These are phyloP conservation scores for Habroteleia sp. DNA, from an alignment of 2,888 invertebrate genomes.

Conservation along the genomic window DNA sequence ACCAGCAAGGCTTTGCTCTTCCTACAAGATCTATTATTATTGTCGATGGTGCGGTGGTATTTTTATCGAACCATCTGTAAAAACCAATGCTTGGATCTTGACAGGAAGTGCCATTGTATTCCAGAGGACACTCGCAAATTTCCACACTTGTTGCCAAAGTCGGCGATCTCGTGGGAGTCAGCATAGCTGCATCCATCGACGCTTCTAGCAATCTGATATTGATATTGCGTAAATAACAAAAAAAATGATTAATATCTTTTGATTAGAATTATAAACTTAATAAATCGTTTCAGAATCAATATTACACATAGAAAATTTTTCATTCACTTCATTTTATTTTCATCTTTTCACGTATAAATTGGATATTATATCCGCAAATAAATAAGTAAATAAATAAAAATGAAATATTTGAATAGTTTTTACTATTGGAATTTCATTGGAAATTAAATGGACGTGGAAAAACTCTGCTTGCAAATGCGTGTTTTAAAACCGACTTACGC, in stretches of 20 bases:
- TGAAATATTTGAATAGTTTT: too few species aligned
- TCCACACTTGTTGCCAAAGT: conserved; percentile 91
- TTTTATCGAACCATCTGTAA: conserved; percentile 87
- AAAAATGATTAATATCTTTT: not conserved
- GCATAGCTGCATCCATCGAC: conserved; percentile 90
- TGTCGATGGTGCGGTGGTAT: conserved; percentile 84
- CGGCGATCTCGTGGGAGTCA: conserved; percentile 85
- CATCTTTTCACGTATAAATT: too few species aligned
- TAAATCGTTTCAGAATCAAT: too few species aligned
- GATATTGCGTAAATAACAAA: too few species aligned
- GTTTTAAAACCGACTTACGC: conserved; percentile 79
- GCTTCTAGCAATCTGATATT: conserved; percentile 86
- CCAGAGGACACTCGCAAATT: conserved; percentile 90
- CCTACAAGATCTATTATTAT: conserved; percentile 91
- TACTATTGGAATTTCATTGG: too few species aligned
- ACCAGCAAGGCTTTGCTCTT: conserved; percentile 89
- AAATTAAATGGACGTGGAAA: too few species aligned
- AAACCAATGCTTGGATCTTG: conserved; percentile 93
- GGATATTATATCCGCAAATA: too few species aligned
- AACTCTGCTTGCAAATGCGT: too few species aligned
- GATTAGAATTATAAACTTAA: conserved; percentile 2
- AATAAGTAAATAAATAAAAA: too few species aligned
- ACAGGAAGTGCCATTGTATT: conserved; percentile 93
- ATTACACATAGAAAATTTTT: too few species aligned
- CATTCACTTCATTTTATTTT: too few species aligned